Base-by-base conservation (phyloP, 2,888 invertebrate genomes). In the Labia minor region DNA sequence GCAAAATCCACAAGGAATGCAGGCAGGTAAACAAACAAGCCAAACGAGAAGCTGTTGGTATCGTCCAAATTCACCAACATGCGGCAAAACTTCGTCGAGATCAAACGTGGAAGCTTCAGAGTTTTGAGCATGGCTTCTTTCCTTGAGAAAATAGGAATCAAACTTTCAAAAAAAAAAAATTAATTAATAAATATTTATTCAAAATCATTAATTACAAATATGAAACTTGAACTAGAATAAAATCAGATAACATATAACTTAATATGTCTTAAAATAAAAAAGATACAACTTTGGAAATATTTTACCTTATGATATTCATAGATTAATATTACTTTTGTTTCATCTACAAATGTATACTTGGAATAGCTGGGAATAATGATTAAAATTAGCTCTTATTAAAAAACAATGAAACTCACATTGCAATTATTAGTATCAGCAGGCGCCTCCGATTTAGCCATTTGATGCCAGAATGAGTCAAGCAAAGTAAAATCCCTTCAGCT, bases 1-100 rank as follows among this genome's bases (percentile, higher is more conserved):
- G 77, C 92, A 90, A 78, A 92, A 94, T 26, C 92, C 93, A 74
- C 93, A 92, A 0, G 94, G 92, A 72, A 95, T 84, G 74, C 93
- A 92, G 1, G 94, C 92, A 16, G 94, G 91, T 69, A 94, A 80
- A 74, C 94, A 92, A 68, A 95, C 88, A 66, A 94, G 82, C 86
- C 92, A 92, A 19, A 92, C 80, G 69, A 93, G 80, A 66, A 89
- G 79, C 76, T 90, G 92, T 76, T 95, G 95, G 77, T 94, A 95
- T 49, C 83, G 82, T 64, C 95, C 95, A 76, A 93, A 93, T 77
- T 94, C 93, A 1, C 94, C 95, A 69, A 95, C 87, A 74, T 88
- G 85, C 0, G 89, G 90, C 69, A 93, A 78, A 68, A 94, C 80
- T 74, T 92, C 92, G 75, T 94, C 93, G 78, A 93, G 83, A 77